Percentiles rank a stretch among this genome's conserved stretches.
phyloP scores from a whole-genome alignment of 2,888 invertebrate genomes.

The Zelleria hepariella region DNA sequence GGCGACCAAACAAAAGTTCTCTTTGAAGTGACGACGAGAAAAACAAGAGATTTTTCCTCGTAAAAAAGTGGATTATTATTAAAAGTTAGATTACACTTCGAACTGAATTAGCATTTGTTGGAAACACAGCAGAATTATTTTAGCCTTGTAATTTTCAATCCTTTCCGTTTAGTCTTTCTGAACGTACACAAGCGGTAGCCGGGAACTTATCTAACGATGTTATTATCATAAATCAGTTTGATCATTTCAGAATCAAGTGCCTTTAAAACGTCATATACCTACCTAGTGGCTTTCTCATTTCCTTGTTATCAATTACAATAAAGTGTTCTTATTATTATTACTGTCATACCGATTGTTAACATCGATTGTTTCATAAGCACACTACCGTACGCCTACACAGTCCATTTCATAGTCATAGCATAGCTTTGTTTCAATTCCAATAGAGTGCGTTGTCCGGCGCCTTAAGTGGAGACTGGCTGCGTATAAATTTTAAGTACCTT shows the following conservation, averaged over 20 bases:
- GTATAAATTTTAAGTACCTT: background rate
- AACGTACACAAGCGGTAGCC: no score
- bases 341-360: constrained; percentile 28
- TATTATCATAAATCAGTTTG: no score
- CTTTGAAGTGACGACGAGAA: background rate
- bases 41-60: background rate
- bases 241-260: no score
- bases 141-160: background rate
- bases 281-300: background rate
- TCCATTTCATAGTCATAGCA: constrained; percentile 12
- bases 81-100: background rate
- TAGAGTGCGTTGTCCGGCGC: background rate
- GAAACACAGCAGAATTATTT: background rate
- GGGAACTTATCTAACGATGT: no score
- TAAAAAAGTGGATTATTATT: background rate
- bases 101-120: no score
- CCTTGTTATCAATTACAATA: background rate
- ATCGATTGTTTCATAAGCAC: constrained; percentile 33
- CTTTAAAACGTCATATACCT: background rate
- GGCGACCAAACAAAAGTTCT: background rate
- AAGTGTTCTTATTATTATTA: background rate
- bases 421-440: constrained; percentile 8
- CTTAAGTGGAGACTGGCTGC: background rate
- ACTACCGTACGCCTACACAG: constrained; percentile 11
- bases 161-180: no score